Evolutionary conservation across 2,113 vertebrate genomes (phyloP).

Genomic region (Caranx ignobilis): DNA sequence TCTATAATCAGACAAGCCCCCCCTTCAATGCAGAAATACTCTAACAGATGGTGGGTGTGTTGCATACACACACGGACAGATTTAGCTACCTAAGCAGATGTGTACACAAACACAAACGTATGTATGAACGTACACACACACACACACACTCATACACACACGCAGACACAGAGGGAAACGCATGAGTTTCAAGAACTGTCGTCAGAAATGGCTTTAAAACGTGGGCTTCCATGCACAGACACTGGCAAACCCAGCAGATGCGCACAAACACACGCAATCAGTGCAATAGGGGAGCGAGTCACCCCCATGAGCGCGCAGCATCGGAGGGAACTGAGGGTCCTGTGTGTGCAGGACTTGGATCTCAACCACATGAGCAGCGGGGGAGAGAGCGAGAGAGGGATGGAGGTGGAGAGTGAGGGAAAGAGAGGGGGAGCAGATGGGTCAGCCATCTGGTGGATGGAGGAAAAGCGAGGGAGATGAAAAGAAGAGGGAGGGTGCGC

Average conservation of each 20-base stretch:
- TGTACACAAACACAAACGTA: slow-evolving; percentile 48
- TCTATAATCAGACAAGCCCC: slow-evolving; percentile 58
- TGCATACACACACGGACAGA: slow-evolving; percentile 50
- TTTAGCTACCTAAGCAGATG: slow-evolving; percentile 75
- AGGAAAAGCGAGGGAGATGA: slow-evolving; percentile 81
- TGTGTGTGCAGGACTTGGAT: slow-evolving; percentile 74
- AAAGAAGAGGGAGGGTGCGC: slow-evolving; percentile 73
- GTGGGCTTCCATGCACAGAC: slow-evolving; percentile 13
- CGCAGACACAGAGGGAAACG: slow-evolving; percentile 24
- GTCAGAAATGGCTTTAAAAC: slow-evolving; percentile 61
- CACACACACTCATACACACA: slow-evolving; percentile 41
- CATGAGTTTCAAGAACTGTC: slow-evolving; percentile 37
- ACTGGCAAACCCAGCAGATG: slow-evolving; percentile 58
- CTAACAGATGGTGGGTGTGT: slow-evolving; percentile 73
- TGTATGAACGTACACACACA: slow-evolving; percentile 48
- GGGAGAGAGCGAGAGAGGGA: slow-evolving; percentile 36
- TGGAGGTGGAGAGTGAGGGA: slow-evolving; percentile 66
- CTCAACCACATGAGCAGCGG: slow-evolving; percentile 67
- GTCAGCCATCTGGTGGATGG: slow-evolving; percentile 87
- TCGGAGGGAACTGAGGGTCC: slow-evolving; percentile 62
- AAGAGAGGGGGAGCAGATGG: slow-evolving; percentile 84
- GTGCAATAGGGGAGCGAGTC: slow-evolving; percentile 44
- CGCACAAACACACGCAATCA: slow-evolving; percentile 43
- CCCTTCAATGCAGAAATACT: slow-evolving; percentile 48
- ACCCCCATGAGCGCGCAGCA: slow-evolving; percentile 31